Conservation (phyloP, 2,113 vertebrate species). For the Alaudala cheleensis region DNA sequence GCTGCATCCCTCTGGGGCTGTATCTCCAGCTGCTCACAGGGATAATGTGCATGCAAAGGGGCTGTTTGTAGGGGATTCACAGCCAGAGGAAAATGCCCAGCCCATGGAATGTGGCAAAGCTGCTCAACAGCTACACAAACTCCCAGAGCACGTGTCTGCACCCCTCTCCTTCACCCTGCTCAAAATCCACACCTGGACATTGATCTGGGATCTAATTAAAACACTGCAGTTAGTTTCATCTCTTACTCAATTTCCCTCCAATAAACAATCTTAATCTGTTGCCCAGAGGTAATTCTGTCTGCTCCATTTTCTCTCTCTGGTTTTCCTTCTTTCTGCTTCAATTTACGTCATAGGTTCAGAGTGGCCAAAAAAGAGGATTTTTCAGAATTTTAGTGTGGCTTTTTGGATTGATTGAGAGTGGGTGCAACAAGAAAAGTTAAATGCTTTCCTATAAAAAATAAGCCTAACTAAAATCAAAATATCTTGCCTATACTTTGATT, state of each 20-base stretch:
- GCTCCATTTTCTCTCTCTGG: background rate
- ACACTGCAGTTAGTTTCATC: background rate
- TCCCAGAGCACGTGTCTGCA: background rate
- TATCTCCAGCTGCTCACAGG: rapidly evolving
- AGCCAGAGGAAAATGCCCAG: background rate
- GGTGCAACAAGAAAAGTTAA: background rate
- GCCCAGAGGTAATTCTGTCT: background rate
- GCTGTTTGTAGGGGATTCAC: background rate
- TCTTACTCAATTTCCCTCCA: background rate
- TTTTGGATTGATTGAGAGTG: background rate
- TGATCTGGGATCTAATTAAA: conserved; percentile 17
- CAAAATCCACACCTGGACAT: background rate
- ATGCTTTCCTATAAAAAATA: background rate
- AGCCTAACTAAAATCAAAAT: background rate
- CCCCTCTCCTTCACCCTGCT: rapidly evolving
- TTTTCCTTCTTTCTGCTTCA: background rate
- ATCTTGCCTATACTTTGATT: background rate
- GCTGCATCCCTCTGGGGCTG: background rate
- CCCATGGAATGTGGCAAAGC: background rate
- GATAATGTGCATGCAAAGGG: rapidly evolving
- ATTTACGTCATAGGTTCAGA: background rate
- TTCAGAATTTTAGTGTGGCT: background rate
- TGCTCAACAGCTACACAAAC: background rate
- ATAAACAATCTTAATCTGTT: background rate
- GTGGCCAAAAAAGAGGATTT: background rate